Evolutionary conservation across 2,113 vertebrate species (phyloP).

Genomic region (Poeciliopsis turrubarensis): DNA sequence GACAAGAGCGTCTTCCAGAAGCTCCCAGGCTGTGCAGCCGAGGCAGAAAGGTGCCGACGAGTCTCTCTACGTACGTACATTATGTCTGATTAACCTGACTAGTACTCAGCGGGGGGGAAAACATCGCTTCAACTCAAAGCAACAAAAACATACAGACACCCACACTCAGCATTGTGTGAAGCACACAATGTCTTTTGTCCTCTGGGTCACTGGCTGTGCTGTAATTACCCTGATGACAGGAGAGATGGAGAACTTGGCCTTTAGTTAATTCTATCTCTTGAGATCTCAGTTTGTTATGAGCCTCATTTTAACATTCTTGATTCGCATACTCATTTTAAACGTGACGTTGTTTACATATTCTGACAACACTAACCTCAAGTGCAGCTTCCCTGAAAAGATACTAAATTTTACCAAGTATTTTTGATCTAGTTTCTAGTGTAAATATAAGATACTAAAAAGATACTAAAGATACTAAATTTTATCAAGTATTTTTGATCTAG

Average conservation of each 20-base stretch:
- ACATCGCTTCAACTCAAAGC: constrained; percentile 42
- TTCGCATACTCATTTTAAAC: constrained; percentile 15
- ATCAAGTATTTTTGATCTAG: too few species aligned
- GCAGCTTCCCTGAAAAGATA: neutral
- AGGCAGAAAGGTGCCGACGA: constrained; percentile 20
- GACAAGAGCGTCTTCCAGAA: constrained; percentile 18
- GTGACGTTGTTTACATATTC: constrained; percentile 38
- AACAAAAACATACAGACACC: constrained; percentile 13
- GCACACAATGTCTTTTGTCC: constrained; percentile 34
- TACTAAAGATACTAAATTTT: too few species aligned
- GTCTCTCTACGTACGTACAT: constrained; percentile 15
- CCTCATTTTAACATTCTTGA: constrained; percentile 55
- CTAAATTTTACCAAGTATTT: too few species aligned
- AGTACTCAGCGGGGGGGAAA: constrained; percentile 35
- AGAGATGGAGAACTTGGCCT: constrained; percentile 22
- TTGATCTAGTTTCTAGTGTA: too few species aligned
- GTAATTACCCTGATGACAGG: constrained; percentile 38
- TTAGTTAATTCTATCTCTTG: constrained; percentile 23
- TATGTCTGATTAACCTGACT: constrained; percentile 27
- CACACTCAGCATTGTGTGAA: constrained; percentile 24
- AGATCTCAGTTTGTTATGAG: constrained; percentile 37
- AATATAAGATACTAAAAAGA: too few species aligned
- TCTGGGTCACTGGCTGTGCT: constrained; percentile 29
- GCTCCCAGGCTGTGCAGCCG: constrained; percentile 19
- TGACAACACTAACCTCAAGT: constrained; percentile 19